Evolutionary conservation across 2,888 invertebrate genomes (phyloP).

Genomic region (Diploptera punctata): DNA sequence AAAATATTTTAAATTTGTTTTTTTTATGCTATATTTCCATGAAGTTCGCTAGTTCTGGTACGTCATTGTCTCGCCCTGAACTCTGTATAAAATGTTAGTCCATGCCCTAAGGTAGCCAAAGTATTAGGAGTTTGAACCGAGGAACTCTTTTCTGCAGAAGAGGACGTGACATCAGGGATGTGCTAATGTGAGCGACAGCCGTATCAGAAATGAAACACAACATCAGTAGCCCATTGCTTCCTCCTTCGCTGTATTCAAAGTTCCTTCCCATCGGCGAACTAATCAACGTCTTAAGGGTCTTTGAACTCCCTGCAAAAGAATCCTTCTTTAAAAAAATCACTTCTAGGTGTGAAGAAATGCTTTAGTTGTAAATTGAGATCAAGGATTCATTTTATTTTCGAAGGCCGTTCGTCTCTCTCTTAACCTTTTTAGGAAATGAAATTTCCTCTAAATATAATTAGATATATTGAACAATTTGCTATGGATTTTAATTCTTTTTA

Average conservation of each 20-base stretch:
- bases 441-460: no score
- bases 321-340: neutral
- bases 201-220: conserved; percentile 7
- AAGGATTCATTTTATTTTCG: neutral
- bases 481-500: no score
- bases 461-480: no score
- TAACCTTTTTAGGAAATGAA: no score
- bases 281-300: conserved; percentile 9
- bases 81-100: no score
- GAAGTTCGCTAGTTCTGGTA: no score
- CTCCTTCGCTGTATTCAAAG: neutral
- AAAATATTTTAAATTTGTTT: no score
- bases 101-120: neutral
- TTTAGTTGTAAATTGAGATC: neutral
- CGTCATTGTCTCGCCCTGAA: no score
- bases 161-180: conserved; percentile 3
- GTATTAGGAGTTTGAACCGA: neutral
- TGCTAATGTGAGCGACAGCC: conserved; percentile 11
- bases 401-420: no score
- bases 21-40: no score
- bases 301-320: conserved; percentile 8
- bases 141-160: neutral
- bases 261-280: conserved; percentile 13
- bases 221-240: conserved; percentile 1
- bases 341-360: neutral